Percentiles rank a stretch among this genome's conserved stretches.
Conservation (phyloP, 2,888 invertebrate genomes). For the Tachina fera region DNA sequence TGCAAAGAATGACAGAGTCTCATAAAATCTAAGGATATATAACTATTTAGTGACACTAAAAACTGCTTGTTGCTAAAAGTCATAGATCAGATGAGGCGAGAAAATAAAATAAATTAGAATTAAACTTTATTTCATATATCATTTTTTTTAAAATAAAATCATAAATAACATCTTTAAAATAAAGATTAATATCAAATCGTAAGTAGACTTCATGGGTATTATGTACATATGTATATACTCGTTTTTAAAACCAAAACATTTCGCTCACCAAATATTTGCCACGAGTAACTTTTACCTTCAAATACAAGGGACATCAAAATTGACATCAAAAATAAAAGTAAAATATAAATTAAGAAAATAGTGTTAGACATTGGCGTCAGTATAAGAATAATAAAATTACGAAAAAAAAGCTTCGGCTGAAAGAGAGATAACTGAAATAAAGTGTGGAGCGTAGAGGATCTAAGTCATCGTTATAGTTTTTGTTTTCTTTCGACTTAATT, state of each 20-base stretch:
- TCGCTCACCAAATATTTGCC: too few species aligned
- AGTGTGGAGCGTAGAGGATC: not conserved
- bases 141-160: too few species aligned
- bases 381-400: constrained; percentile 48
- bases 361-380: constrained; percentile 41
- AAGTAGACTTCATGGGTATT: too few species aligned
- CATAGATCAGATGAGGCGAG: too few species aligned
- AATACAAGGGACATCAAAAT: constrained; percentile 5
- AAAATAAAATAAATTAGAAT: too few species aligned
- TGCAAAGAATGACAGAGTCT: constrained; percentile 11
- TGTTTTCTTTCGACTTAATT: too few species aligned
- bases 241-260: too few species aligned
- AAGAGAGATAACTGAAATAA: not conserved
- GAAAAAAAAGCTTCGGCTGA: not conserved
- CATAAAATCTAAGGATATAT: constrained; percentile 37
- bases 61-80: not conserved
- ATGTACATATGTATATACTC: too few species aligned
- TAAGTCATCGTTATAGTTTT: too few species aligned
- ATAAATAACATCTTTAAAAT: too few species aligned
- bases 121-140: too few species aligned
- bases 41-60: constrained; percentile 13
- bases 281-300: not conserved
- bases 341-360: constrained; percentile 1
- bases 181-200: too few species aligned
- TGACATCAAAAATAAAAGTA: not conserved